Evolutionary conservation across 2,797 vertebrate genomes (phyloP), one percentile per base, ranked within the genome.

Genomic region (Lepus oiostolus): DNA sequence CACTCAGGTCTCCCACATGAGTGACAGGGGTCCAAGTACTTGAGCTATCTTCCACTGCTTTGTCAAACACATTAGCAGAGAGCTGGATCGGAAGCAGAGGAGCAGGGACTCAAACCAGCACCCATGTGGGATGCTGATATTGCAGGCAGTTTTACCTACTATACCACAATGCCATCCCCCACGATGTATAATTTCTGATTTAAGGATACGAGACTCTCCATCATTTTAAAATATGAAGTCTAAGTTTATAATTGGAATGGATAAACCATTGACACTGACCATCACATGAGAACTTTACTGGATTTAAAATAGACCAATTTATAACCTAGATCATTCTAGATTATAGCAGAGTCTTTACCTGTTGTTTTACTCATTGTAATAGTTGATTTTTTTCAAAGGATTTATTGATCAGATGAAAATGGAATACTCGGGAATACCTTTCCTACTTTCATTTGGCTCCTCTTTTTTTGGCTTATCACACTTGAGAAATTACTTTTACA

Each of bases 241-340:
- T 80, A 28, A 62, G 50, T 92, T 83, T 94, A 4, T 92, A 60
- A 50, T 52, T 79, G 30, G 19, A 47, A 32, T 89, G 42, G 22
- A 35, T 89, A 84, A 90, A 50, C 79, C 42, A 35, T 80, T 52
- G 58, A 95, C 62, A 52, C 50, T 52, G 50, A 60, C 42, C 74
- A 52, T 85, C 7, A 54, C 13, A n/a, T 63, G 54, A 42, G 35
- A 77, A 62, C 12, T 68, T 92, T 70, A 54, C n/a, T 91, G 12
- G 68, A 68, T 94, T 91, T 70, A 80, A 71, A 80, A 80, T 12
- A 74, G 52, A 89, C 35, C 62, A 90, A 80, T 14, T 32, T 47
- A 8, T 85, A 28, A 21, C 47, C 42, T 80, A 92, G 19, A 2
- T 12, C 83, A 63, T 84, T 63, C 65, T 92, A 35, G 63, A 6